Conservation (phyloP, 2,113 vertebrate genomes). For the Poicephalus meyeri region DNA sequence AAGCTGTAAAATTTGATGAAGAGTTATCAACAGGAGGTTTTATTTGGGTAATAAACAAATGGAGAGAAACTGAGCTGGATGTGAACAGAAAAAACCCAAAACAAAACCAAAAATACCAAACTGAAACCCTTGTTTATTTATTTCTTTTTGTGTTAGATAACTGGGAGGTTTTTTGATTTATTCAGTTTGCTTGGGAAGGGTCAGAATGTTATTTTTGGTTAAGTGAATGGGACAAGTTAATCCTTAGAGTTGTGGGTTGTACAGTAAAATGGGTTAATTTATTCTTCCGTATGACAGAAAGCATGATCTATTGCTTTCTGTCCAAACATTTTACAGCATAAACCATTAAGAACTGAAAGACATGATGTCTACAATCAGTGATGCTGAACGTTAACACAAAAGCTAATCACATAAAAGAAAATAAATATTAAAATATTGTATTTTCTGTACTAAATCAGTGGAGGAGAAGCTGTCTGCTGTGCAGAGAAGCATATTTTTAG, state of each 20-base stretch:
- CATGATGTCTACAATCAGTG: neutral
- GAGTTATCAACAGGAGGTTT: neutral
- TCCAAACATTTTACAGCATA: neutral
- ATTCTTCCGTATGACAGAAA: conserved; percentile 21
- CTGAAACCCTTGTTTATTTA: neutral
- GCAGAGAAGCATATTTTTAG: neutral
- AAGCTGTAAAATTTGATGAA: neutral
- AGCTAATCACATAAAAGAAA: neutral
- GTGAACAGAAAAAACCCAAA: neutral
- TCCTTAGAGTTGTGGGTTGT: neutral
- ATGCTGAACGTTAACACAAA: neutral
- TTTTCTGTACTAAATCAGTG: neutral
- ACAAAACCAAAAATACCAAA: neutral
- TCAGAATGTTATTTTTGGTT: neutral
- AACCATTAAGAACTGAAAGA: conserved; percentile 37
- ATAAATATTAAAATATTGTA: neutral
- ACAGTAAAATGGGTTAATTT: conserved; percentile 20
- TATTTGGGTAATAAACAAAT: neutral
- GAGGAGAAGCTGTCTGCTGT: neutral
- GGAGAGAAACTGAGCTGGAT: neutral
- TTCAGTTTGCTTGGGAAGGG: neutral
- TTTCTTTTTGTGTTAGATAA: neutral
- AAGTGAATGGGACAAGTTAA: neutral
- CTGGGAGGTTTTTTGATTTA: accelerated
- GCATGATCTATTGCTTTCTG: conserved; percentile 20